Conservation (phyloP, 2,797 vertebrate species). For the Poecilia wingei region DNA sequence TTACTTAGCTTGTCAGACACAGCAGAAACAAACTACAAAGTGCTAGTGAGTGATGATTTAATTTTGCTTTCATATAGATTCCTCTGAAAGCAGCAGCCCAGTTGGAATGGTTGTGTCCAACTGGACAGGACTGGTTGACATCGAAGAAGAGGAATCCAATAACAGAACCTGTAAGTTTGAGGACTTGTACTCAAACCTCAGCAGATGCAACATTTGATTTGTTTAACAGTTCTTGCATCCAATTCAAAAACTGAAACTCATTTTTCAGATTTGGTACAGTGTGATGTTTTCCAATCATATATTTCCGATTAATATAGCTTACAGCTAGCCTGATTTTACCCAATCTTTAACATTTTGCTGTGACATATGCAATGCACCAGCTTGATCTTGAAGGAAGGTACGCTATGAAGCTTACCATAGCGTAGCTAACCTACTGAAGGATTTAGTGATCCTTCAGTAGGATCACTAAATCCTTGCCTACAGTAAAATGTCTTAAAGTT, state of each 20-base stretch:
- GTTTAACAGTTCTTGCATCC: neutral
- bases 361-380: too few relatives aligned
- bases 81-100: conserved; percentile 18
- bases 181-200: neutral
- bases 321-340: too few relatives aligned
- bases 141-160: conserved; percentile 62
- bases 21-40: neutral
- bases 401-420: too few relatives aligned
- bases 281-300: neutral
- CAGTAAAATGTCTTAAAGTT: too few relatives aligned
- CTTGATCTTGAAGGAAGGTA: too few relatives aligned
- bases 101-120: conserved; percentile 47
- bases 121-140: conserved; percentile 80
- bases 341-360: too few relatives aligned
- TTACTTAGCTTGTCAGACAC: conserved; percentile 6
- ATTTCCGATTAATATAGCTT: neutral
- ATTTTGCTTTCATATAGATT: conserved; percentile 18
- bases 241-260: neutral
- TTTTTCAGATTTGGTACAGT: neutral
- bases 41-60: neutral
- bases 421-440: too few relatives aligned
- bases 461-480: too few relatives aligned
- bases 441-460: too few relatives aligned
- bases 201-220: neutral
- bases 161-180: conserved; percentile 51